These are phyloP conservation scores for Oxyura jamaicensis DNA, from an alignment of 2,113 vertebrate species.

Conservation along the genomic window DNA sequence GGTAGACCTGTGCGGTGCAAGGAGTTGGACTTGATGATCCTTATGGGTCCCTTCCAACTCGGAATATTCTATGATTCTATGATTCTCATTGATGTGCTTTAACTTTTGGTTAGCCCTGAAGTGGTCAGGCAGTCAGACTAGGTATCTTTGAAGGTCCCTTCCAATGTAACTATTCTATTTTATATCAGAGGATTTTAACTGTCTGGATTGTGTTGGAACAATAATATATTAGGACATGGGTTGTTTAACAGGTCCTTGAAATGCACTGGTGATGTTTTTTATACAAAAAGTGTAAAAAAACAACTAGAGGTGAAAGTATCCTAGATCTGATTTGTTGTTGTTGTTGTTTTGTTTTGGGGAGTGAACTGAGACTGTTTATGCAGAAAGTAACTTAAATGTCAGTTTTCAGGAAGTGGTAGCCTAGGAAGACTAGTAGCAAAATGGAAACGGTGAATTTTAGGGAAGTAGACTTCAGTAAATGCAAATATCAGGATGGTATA, in stretches of 20 bases:
- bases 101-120: background rate
- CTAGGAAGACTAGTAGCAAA: background rate
- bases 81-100: background rate
- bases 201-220: background rate
- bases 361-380: background rate
- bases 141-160: background rate
- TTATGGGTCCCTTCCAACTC: too few species aligned
- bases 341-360: background rate
- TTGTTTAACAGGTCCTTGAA: background rate
- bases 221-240: background rate
- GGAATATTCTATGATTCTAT: too few species aligned
- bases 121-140: background rate
- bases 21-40: too few species aligned
- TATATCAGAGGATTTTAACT: background rate
- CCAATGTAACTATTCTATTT: background rate
- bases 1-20: too few species aligned
- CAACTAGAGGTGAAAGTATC: background rate
- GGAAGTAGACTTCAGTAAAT: background rate
- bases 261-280: background rate
- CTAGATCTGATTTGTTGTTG: background rate
- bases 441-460: background rate
- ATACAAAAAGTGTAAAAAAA: background rate
- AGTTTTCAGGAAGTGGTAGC: background rate
- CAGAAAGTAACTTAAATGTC: background rate
- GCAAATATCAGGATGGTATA: background rate